These are phyloP conservation scores for Sebastes elongatus DNA, from an alignment of 2,797 vertebrate species.

Conservation along the genomic window DNA sequence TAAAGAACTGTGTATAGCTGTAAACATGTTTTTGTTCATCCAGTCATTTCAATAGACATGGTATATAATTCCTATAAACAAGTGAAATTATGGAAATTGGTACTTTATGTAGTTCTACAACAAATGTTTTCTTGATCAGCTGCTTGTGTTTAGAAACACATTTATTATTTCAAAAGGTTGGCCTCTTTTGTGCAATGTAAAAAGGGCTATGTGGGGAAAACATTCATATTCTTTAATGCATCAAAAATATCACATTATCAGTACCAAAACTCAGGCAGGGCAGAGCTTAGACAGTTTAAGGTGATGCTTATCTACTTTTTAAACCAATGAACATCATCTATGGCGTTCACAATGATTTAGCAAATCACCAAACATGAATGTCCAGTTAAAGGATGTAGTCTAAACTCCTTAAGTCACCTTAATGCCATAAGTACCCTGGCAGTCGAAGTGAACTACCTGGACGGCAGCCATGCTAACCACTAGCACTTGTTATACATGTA, in stretches of 20 bases:
- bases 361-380: not conserved
- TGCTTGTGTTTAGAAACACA: not conserved
- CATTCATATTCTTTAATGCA: not conserved
- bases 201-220: not conserved
- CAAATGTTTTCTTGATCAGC: not conserved
- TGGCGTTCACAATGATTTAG: not conserved
- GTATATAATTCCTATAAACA: not conserved
- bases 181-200: not conserved
- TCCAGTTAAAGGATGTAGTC: not conserved
- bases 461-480: slow-evolving; percentile 46
- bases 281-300: not conserved
- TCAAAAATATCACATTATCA: not conserved
- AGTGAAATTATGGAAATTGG: not conserved
- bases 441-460: slow-evolving; percentile 47
- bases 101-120: not conserved
- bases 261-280: not conserved
- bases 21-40: slow-evolving; percentile 7
- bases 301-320: not conserved
- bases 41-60: not conserved
- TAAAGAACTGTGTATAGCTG: slow-evolving; percentile 60
- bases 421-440: slow-evolving; percentile 2
- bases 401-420: not conserved
- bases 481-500: not conserved
- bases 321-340: not conserved
- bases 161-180: not conserved